Evolutionary conservation across 2,888 invertebrate species (phyloP).

Genomic region (Scrobipalpa costella): DNA sequence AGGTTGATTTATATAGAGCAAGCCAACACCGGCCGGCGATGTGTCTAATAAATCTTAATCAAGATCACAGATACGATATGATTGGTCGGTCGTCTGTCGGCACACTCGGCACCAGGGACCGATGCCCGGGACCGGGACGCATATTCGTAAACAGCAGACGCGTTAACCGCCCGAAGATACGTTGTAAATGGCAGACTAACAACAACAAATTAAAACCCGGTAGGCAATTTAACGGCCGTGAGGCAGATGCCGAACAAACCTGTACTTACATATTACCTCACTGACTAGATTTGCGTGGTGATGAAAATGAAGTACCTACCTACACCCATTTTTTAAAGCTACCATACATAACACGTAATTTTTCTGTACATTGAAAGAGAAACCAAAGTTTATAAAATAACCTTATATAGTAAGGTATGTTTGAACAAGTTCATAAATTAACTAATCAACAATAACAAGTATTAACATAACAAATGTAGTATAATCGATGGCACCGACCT

Average conservation of each 20-base stretch:
- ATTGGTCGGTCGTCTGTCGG: constrained; percentile 68
- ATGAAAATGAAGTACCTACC: constrained; percentile 30
- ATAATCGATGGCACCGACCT: constrained; percentile 57
- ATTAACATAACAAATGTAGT: constrained; percentile 52
- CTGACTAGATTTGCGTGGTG: constrained; percentile 38
- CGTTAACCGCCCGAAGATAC: too few relatives aligned
- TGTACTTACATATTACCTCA: constrained; percentile 29
- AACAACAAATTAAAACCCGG: too few relatives aligned
- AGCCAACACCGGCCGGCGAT: constrained; percentile 54
- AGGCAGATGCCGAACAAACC: constrained; percentile 48
- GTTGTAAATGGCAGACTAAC: too few relatives aligned
- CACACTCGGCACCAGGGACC: constrained; percentile 47
- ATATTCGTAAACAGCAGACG: too few relatives aligned
- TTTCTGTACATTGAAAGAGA: too few relatives aligned
- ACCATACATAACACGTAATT: too few relatives aligned
- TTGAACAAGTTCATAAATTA: not conserved
- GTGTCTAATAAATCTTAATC: constrained; percentile 76
- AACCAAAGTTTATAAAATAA: too few relatives aligned
- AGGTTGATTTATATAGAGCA: constrained; percentile 43
- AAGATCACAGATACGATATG: constrained; percentile 70
- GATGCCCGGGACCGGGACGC: too few relatives aligned
- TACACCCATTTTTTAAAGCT: not conserved
- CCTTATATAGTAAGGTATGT: too few relatives aligned
- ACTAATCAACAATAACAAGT: constrained; percentile 36
- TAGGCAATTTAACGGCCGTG: too few relatives aligned